Evolutionary conservation across 1,140 invertebrate species (phyloP).

Genomic region (Caenorhabditis brenneri): DNA sequence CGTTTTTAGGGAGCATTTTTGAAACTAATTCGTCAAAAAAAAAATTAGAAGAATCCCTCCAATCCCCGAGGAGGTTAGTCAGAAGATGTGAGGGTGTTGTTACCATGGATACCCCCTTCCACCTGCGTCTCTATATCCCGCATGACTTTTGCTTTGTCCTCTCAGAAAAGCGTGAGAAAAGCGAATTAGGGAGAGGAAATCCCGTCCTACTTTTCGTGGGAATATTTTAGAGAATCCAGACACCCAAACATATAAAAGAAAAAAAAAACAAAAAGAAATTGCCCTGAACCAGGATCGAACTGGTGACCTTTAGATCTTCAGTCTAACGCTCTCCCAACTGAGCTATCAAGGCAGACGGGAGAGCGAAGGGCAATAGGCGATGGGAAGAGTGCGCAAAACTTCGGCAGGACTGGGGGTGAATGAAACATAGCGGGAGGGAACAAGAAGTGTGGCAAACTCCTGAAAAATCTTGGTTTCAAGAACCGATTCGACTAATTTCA

Average conservation of each 20-base stretch:
- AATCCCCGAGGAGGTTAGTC: too few species aligned
- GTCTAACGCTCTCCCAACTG: slow-evolving; percentile 74
- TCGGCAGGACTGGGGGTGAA: too few species aligned
- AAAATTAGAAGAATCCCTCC: too few species aligned
- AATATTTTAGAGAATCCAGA: too few species aligned
- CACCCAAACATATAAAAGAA: not conserved
- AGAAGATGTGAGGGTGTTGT: not conserved
- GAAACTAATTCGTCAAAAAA: not conserved
- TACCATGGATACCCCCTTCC: not conserved
- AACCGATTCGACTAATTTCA: too few species aligned
- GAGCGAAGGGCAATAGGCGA: too few species aligned
- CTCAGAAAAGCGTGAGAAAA: not conserved
- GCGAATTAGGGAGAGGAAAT: too few species aligned
- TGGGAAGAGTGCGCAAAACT: too few species aligned
- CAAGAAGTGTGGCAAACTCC: too few species aligned
- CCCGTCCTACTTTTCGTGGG: too few species aligned
- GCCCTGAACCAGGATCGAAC: slow-evolving; percentile 72
- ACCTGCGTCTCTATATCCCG: not conserved
- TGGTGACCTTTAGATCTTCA: slow-evolving; percentile 74
- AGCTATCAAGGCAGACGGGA: slow-evolving; percentile 59
- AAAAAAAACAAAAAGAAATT: slow-evolving; percentile 11
- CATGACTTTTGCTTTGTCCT: not conserved
- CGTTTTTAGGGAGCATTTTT: slow-evolving; percentile 14
- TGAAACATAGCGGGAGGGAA: too few species aligned
- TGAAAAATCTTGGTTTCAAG: too few species aligned